Evolutionary conservation across 2,888 invertebrate genomes (phyloP).

Genomic region (Lasioglossum zephyrum): DNA sequence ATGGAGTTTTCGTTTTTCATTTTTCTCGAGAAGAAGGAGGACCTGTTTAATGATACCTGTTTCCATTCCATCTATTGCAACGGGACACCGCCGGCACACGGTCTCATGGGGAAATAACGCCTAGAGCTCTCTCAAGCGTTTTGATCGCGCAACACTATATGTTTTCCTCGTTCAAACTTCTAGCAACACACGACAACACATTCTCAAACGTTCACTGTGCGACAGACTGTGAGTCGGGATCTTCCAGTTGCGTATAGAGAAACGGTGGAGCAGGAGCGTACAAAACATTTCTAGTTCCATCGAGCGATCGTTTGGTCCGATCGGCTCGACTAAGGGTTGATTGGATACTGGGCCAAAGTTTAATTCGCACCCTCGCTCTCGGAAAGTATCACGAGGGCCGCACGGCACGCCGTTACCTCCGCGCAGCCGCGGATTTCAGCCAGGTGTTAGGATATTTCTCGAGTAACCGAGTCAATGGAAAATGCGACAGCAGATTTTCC

Average conservation of each 20-base stretch:
- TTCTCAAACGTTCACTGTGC: background rate
- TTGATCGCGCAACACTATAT: background rate
- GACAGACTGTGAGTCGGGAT: background rate
- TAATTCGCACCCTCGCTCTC: constrained; percentile 75
- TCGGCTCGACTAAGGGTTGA: constrained; percentile 68
- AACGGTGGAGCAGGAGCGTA: background rate
- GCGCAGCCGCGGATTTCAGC: constrained; percentile 79
- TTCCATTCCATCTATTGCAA: background rate
- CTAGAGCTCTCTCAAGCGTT: background rate
- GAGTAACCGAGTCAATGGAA: constrained; percentile 24
- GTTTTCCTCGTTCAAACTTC: background rate
- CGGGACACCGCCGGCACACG: background rate
- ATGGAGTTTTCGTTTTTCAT: background rate
- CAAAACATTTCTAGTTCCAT: constrained; percentile 19
- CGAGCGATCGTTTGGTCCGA: constrained; percentile 39
- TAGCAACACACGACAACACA: background rate
- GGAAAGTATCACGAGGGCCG: constrained; percentile 68
- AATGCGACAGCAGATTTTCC: constrained; percentile 35
- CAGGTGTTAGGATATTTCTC: constrained; percentile 71
- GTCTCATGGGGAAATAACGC: background rate
- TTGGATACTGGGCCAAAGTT: constrained; percentile 78
- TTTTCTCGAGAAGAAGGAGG: background rate
- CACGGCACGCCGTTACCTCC: constrained; percentile 39
- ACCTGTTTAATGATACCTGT: constrained; percentile 9
- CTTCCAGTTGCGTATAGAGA: background rate